Percentiles rank a stretch among this genome's conserved stretches.
phyloP scores from a whole-genome alignment of 2,888 invertebrate genomes.

The Tipula lateralis region DNA sequence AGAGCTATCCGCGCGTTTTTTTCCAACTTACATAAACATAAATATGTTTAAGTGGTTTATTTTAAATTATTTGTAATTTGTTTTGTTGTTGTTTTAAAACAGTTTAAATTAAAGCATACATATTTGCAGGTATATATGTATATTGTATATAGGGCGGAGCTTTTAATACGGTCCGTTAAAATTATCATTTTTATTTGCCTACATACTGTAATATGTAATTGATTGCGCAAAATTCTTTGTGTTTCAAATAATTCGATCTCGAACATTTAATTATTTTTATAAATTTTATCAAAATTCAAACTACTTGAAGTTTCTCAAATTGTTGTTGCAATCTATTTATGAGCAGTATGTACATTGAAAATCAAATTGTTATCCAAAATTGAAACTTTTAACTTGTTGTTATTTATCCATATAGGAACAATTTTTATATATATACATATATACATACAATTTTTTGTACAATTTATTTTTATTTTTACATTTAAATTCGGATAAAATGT shows the following conservation, averaged over 20 bases:
- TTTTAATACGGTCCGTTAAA: not conserved
- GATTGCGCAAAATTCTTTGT: not conserved
- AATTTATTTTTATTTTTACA: not conserved
- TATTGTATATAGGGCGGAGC: not conserved
- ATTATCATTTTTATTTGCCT: not conserved
- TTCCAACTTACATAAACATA: not conserved
- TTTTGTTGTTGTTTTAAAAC: not conserved
- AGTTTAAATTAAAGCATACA: not conserved
- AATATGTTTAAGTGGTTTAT: not conserved
- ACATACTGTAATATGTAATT: not conserved
- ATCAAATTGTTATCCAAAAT: not conserved
- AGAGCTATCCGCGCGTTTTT: not conserved
- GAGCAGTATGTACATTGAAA: not conserved
- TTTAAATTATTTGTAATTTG: not conserved
- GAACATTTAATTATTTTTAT: not conserved
- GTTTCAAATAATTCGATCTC: not conserved
- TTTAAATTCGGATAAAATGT: not conserved
- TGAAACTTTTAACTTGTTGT: not conserved
- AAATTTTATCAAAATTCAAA: not conserved
- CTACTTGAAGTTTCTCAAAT: not conserved
- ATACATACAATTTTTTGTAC: not conserved
- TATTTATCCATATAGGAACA: no score
- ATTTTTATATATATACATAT: no score
- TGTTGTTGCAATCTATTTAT: not conserved
- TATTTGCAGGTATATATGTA: no score